These are phyloP conservation scores for Rhynchopsitta pachyrhyncha DNA, from an alignment of 2,113 vertebrate genomes.

Conservation along the genomic window DNA sequence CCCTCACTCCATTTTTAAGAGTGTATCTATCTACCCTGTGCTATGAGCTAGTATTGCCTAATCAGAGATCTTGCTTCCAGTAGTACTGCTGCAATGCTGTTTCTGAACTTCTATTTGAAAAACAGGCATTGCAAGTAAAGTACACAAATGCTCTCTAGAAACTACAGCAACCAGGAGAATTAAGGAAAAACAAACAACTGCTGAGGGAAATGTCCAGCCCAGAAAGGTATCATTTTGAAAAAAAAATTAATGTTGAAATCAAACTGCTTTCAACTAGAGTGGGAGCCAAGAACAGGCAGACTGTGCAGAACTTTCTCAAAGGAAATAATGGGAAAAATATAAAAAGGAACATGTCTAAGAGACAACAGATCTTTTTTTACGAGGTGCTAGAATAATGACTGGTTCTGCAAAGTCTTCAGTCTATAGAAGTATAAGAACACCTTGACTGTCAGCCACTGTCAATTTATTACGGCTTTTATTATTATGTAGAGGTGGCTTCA, in stretches of 20 bases:
- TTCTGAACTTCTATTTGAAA: not conserved
- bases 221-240: not conserved
- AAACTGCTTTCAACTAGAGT: not conserved
- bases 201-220: not conserved
- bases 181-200: not conserved
- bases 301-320: not conserved
- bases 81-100: not conserved
- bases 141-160: not conserved
- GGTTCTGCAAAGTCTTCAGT: not conserved
- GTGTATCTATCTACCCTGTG: not conserved
- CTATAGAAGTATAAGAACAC: not conserved
- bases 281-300: not conserved
- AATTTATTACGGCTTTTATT: not conserved
- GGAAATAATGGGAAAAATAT: not conserved
- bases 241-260: not conserved
- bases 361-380: not conserved
- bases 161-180: not conserved
- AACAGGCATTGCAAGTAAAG: not conserved
- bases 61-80: not conserved
- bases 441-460: not conserved
- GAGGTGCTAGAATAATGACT: not conserved
- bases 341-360: not conserved
- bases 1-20: not conserved
- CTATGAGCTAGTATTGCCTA: not conserved
- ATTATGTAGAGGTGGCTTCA: not conserved